These are phyloP conservation scores for Helicoverpa armigera DNA, from an alignment of 1,140 invertebrate genomes.

Conservation along the genomic window DNA sequence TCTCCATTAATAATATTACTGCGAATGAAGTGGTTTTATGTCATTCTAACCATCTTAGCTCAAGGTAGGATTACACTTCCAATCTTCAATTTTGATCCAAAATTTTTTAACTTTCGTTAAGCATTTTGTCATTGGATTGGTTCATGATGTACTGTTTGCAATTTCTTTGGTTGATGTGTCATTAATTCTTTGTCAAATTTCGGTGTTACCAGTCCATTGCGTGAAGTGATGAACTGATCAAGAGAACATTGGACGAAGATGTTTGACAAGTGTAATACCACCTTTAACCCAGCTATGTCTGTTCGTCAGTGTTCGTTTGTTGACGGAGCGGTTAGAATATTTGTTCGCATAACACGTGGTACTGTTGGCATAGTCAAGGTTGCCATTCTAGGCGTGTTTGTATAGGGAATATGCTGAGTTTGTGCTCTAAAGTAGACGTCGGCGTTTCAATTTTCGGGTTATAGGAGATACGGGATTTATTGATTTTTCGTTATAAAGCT, in stretches of 20 bases:
- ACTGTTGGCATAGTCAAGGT: constrained; percentile 33
- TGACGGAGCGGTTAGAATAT: constrained; percentile 40
- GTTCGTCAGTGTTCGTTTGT: constrained; percentile 31
- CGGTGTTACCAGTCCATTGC: too few relatives aligned
- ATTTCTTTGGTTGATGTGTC: too few relatives aligned
- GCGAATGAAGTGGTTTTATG: constrained; percentile 29
- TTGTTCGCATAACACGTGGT: constrained; percentile 41
- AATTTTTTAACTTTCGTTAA: too few relatives aligned
- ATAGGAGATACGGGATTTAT: constrained; percentile 13
- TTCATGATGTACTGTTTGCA: too few relatives aligned
- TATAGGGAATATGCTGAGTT: constrained; percentile 35
- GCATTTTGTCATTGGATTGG: too few relatives aligned
- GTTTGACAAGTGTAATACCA: too few relatives aligned
- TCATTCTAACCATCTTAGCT: constrained; percentile 29
- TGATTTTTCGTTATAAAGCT: not conserved
- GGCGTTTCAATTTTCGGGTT: constrained; percentile 30
- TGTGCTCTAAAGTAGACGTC: constrained; percentile 10
- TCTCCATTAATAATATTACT: constrained; percentile 31
- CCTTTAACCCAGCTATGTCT: not conserved
- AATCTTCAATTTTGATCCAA: too few relatives aligned
- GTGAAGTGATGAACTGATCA: too few relatives aligned
- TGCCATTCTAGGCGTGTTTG: constrained; percentile 33
- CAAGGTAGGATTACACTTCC: not conserved
- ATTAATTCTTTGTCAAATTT: too few relatives aligned
- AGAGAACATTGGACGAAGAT: too few relatives aligned